A percentile compares a stretch with the other conserved stretches of the same genome.
Evolutionary conservation across 2,113 vertebrate genomes (phyloP).

Genomic region (Pongo pygmaeus): DNA sequence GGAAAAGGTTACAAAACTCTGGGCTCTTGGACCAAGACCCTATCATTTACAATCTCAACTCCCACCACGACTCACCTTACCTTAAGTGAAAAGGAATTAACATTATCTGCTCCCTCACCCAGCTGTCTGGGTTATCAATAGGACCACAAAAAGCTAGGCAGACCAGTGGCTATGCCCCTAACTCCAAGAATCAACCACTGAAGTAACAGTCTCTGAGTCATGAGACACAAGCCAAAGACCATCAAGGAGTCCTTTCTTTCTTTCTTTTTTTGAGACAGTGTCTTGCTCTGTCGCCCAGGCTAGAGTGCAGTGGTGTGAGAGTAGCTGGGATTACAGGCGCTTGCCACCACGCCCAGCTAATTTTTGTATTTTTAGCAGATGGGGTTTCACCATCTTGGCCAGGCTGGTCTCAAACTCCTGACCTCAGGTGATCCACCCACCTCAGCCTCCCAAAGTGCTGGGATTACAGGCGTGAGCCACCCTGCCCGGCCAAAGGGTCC

Average conservation of each 20-base stretch:
- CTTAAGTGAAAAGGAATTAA: not conserved
- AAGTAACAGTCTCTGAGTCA: not conserved
- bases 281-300: too few species aligned
- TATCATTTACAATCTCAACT: constrained; percentile 19
- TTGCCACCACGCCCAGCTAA: too few species aligned
- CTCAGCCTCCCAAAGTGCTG: too few species aligned
- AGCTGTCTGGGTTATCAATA: not conserved
- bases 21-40: not conserved
- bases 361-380: too few species aligned
- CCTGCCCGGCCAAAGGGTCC: too few species aligned
- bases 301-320: too few species aligned
- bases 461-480: too few species aligned
- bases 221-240: not conserved
- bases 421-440: too few species aligned
- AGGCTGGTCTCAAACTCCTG: too few species aligned
- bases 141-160: not conserved
- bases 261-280: too few species aligned
- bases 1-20: constrained; percentile 38
- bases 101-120: not conserved
- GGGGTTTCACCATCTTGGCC: too few species aligned
- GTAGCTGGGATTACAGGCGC: too few species aligned
- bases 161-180: not conserved
- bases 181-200: not conserved
- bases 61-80: not conserved
- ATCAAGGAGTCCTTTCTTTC: not conserved